Evolutionary conservation across 1,140 invertebrate genomes (phyloP), one percentile per base, ranked within the genome.

Genomic region (Papilio dardanus): DNA sequence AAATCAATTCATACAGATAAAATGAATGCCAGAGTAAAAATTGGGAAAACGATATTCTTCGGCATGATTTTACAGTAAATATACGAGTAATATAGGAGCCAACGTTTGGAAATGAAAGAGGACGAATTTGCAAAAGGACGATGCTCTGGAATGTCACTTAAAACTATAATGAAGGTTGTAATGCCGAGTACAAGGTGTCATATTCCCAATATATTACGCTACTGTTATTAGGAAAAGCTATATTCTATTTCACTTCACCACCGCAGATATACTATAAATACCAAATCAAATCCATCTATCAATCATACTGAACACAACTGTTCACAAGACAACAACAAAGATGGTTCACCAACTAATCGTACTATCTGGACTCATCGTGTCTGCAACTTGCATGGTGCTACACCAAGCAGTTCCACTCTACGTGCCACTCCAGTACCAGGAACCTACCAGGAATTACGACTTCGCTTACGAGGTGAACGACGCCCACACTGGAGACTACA

Each of bases 381-480:
- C 54, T 14, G 54, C 54, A 28, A 28, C 54, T 12, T 62, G 54
- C 54, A 62, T 28, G 54, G 54, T 62, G 3, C 14, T 62, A 4
- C 54, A 62, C 10, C 54, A 62, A 28, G 24, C 54, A 62, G 54
- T 28, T 4, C 54, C 54, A 28, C 54, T 62, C 24, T 62, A 62
- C 54, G 21, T 62, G 2, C 54, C 54, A 6, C 1, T 62, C 12
- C 54, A 62, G 19, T 62, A 62, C 21, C 54, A 71, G 31, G 68
- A 42, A 1, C 67, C 33, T 30, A 50, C 40, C 40, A 71, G 40
- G 68, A 71, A 71, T 42, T 96, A 96, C 90, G 94, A 94, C 78
- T 96, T 95, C 76, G 93, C 94, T 14, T 96, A 96, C 77, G 94
- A 95, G 77, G 94, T 96, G 1, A 95, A 95, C 81, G 95, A 96